Evolutionary conservation across 2,888 invertebrate species (phyloP).

Genomic region (Drosophila differens): DNA sequence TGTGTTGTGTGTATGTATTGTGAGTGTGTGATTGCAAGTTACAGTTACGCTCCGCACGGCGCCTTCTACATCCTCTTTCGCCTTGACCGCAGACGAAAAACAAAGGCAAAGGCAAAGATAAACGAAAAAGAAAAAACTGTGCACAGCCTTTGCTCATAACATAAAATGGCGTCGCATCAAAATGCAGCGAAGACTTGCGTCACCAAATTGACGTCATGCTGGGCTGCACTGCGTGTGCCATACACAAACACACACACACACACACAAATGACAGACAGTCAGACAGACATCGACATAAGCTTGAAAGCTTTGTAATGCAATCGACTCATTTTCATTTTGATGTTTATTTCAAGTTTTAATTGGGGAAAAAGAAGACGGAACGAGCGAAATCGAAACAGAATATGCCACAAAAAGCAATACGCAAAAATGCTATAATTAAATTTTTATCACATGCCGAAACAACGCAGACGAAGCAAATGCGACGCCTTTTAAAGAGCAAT

Average conservation of each 20-base stretch:
- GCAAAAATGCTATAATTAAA: slow-evolving; percentile 57
- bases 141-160: slow-evolving; percentile 26
- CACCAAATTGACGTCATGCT: slow-evolving; percentile 57
- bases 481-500: slow-evolving; percentile 27
- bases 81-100: slow-evolving; percentile 7
- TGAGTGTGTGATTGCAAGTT: neutral
- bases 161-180: slow-evolving; percentile 64
- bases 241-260: neutral
- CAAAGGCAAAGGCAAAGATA: neutral
- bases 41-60: neutral
- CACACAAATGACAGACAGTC: neutral
- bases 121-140: slow-evolving; percentile 1
- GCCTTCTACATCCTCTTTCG: slow-evolving; percentile 1
- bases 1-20: neutral
- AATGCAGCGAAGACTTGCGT: slow-evolving; percentile 26
- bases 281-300: neutral
- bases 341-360: slow-evolving; percentile 39
- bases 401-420: slow-evolving; percentile 36
- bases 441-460: slow-evolving; percentile 35
- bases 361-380: slow-evolving; percentile 27
- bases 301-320: slow-evolving; percentile 34
- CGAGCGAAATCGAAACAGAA: slow-evolving; percentile 1
- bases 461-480: slow-evolving; percentile 7
- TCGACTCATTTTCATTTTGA: slow-evolving; percentile 23
- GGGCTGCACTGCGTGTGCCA: neutral